phyloP scores from a whole-genome alignment of 2,888 invertebrate genomes.

The Lasioglossum villosulum region DNA sequence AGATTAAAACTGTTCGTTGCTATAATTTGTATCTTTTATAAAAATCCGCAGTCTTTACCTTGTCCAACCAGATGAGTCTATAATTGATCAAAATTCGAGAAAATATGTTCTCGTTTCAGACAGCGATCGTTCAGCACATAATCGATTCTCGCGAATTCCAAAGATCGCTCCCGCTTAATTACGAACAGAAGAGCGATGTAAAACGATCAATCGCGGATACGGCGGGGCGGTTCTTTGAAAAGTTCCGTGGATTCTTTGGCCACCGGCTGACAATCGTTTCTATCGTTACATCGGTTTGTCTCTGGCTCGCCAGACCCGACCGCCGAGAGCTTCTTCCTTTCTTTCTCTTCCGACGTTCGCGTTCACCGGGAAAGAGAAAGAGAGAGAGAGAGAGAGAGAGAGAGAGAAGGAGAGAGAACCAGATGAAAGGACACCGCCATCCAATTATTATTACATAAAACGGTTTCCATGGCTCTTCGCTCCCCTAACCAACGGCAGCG shows the following conservation, averaged over 20 bases:
- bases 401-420: constrained; percentile 26
- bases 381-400: constrained; percentile 37
- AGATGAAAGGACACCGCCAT: constrained; percentile 83
- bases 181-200: not conserved
- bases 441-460: constrained; percentile 83
- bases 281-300: constrained; percentile 56
- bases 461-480: constrained; percentile 75
- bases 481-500: constrained; percentile 60
- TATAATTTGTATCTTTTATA: too few species aligned
- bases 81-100: not conserved
- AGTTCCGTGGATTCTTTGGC: constrained; percentile 42
- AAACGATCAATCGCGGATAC: constrained; percentile 26
- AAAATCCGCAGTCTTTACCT: not conserved
- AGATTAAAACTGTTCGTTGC: too few species aligned
- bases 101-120: not conserved
- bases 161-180: constrained; percentile 31
- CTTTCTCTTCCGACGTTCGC: constrained; percentile 51
- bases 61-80: too few species aligned
- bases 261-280: constrained; percentile 58
- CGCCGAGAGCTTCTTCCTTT: constrained; percentile 36
- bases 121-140: not conserved
- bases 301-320: constrained; percentile 18
- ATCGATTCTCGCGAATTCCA: constrained; percentile 19
- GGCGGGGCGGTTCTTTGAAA: constrained; percentile 36
- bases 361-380: constrained; percentile 22